Evolutionary conservation across 92 coral and sea anemone species (phyloP), one percentile per base, ranked within the genome.

Genomic region (Palythoa grandiflora): DNA sequence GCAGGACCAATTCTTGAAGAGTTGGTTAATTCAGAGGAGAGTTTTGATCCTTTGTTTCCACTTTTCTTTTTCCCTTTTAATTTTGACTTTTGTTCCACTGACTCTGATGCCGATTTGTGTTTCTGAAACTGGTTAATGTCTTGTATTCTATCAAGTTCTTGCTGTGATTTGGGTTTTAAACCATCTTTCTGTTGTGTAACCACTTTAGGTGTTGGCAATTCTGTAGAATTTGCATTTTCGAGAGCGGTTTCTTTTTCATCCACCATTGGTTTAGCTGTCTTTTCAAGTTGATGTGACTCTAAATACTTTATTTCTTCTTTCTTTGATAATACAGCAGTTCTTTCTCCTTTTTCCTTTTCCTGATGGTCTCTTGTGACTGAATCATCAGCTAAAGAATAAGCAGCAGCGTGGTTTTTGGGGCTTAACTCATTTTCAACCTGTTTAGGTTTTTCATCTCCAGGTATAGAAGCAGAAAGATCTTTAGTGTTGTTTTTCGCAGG

Each of bases 21-120:
- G 38, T 38, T 38, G 44, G 37, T 60, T 38, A 28, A 17, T 15
- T 61, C 40, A 68, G 66, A 36, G 8, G 68, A 84, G 12, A 39
- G 72, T 38, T 12, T 76, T 73, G 88, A 85, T 9, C 78, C 13
- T 50, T 72, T 59, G n/a, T 55, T 63, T 1, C 36, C 40, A 77
- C 5, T 37, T n/a, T 75, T 38, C 48, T 59, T 55, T 28, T 61
- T 79, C 9, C 84, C 39, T 61, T 59, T 79, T 12, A 39, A n/a
- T 79, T 79, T 79, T 17, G 52, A 8, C 54, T 79, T 79, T 8
- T 79, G 53, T 38, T 48, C 6, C 20, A 35, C 14, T 20, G 55
- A 79, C 55, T 44, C 51, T 79, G 84, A 47, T 20, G 53, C 5
- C 9, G 65, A 28, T 57, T 20, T 57, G 36, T n/a, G 55, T 53